Percentiles rank a stretch among this genome's conserved stretches.
These are phyloP conservation scores for Gymnocypris eckloni DNA, from an alignment of 2,797 vertebrate species.

Conservation along the genomic window DNA sequence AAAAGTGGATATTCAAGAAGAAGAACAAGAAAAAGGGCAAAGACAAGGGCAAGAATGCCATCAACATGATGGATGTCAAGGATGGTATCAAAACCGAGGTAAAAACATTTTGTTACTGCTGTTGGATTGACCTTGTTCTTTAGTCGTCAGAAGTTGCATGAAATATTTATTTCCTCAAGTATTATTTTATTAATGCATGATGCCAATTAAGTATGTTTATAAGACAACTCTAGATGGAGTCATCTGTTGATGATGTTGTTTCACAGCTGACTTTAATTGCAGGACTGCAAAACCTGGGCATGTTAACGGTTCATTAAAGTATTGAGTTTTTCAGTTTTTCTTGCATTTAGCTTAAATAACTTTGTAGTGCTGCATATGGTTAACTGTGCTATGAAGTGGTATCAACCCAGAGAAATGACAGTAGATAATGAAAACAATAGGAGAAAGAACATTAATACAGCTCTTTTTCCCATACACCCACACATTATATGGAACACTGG, in stretches of 20 bases:
- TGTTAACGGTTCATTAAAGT: conserved; percentile 64
- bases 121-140: conserved; percentile 5
- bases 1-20: conserved; percentile 99
- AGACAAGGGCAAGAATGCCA: conserved; percentile 99
- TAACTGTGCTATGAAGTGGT: conserved; percentile 79
- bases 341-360: conserved; percentile 50
- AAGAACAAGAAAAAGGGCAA: conserved; percentile 99
- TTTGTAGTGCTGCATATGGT: conserved; percentile 69
- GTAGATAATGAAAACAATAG: conserved; percentile 63
- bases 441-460: conserved; percentile 52
- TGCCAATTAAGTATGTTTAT: conserved; percentile 8
- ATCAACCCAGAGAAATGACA: conserved; percentile 93
- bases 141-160: conserved; percentile 45
- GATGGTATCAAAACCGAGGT: conserved; percentile 98
- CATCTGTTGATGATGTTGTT: conserved; percentile 51
- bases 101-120: conserved; percentile 67
- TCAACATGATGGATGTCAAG: conserved; percentile 98
- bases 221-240: conserved; percentile 38
- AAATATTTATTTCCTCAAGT: conserved; percentile 6
- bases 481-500: conserved; percentile 59
- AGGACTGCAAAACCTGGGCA: conserved; percentile 69
- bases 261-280: conserved; percentile 66
- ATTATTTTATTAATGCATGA: conserved; percentile 18
- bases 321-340: conserved; percentile 50
- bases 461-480: conserved; percentile 51